Evolutionary conservation across 2,797 vertebrate species (phyloP).

Genomic region (Syndactyla subalaris): DNA sequence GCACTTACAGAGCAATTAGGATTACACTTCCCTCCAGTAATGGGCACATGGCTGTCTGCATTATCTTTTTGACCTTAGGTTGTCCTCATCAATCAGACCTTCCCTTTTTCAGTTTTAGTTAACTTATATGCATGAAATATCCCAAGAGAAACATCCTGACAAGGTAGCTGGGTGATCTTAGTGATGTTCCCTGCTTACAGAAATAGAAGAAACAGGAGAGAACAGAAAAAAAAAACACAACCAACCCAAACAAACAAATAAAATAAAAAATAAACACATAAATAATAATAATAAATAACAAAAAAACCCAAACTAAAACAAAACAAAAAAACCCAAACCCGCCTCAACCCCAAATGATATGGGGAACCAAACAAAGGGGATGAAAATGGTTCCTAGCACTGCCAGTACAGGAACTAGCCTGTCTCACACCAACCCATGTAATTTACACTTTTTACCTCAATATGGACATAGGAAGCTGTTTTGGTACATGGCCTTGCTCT

Average conservation of each 20-base stretch:
- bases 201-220: background rate
- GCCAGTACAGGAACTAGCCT: background rate
- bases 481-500: background rate
- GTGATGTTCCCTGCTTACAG: background rate
- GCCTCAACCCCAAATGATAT: background rate
- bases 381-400: background rate
- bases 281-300: too few species aligned
- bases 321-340: background rate
- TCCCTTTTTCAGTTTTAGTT: background rate
- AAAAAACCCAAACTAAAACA: too few species aligned
- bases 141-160: background rate
- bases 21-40: background rate
- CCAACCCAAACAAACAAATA: background rate
- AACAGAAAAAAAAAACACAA: background rate
- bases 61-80: background rate
- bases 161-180: background rate
- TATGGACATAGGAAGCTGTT: background rate
- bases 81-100: background rate
- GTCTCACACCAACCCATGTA: background rate
- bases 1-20: background rate
- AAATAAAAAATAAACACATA: too few species aligned
- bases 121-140: background rate
- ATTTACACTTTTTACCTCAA: background rate
- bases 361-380: background rate
- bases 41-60: background rate